These are phyloP conservation scores for Keiferia lycopersicella DNA, from an alignment of 2,888 invertebrate genomes.

Conservation along the genomic window DNA sequence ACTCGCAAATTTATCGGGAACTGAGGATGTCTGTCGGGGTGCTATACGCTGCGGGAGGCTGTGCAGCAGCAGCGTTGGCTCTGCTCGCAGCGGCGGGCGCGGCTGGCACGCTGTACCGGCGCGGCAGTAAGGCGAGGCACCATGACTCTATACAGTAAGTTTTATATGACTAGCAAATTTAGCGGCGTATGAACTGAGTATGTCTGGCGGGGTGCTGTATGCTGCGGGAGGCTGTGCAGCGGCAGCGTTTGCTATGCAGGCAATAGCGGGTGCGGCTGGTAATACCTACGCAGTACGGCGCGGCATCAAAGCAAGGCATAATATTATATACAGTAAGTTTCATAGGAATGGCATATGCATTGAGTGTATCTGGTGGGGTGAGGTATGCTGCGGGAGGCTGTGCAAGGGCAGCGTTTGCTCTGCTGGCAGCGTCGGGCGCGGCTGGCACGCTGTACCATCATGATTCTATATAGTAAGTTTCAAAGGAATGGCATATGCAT, in stretches of 20 bases:
- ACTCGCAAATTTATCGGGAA: slow-evolving; percentile 84
- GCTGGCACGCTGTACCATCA: slow-evolving; percentile 85
- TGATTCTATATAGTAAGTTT: slow-evolving; percentile 84
- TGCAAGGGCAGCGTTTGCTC: slow-evolving; percentile 86
- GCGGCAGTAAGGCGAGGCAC: slow-evolving; percentile 84
- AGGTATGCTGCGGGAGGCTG: slow-evolving; percentile 91
- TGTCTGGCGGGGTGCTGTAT: slow-evolving; percentile 86
- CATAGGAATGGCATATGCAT: too few species aligned
- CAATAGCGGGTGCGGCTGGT: slow-evolving; percentile 85
- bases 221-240: slow-evolving; percentile 92
- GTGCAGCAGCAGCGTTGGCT: slow-evolving; percentile 87
- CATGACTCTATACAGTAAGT: slow-evolving; percentile 86
- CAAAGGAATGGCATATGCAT: slow-evolving; percentile 82
- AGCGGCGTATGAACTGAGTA: slow-evolving; percentile 80
- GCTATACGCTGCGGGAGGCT: slow-evolving; percentile 90
- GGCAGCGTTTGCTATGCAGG: slow-evolving; percentile 84
- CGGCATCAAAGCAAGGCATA: slow-evolving; percentile 85
- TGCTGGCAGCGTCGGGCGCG: slow-evolving; percentile 85
- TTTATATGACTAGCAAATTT: background rate
- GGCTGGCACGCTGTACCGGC: slow-evolving; percentile 83
- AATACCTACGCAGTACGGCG: slow-evolving; percentile 84
- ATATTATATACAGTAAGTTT: slow-evolving; percentile 83
- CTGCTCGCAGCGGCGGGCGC: slow-evolving; percentile 85
- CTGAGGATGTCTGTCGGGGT: slow-evolving; percentile 84
- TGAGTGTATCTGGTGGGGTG: slow-evolving; percentile 84